A percentile compares a stretch with the other conserved stretches of the same genome.
Evolutionary conservation across 1,140 invertebrate genomes (phyloP).

Genomic region (Zaprionus kolodkinae): DNA sequence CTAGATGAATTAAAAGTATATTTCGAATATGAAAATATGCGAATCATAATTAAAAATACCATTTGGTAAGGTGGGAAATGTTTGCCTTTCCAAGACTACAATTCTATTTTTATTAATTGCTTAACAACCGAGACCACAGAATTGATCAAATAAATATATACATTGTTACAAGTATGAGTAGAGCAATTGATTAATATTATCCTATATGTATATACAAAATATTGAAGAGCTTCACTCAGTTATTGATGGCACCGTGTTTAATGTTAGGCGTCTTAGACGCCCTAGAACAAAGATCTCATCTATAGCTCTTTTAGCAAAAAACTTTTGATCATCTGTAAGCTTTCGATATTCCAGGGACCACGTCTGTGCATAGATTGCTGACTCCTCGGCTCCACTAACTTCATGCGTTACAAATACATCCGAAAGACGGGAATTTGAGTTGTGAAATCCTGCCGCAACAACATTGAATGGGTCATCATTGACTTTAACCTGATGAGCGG

Average conservation of each 20-base stretch:
- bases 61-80: slow-evolving; percentile 23
- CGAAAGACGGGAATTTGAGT: slow-evolving; percentile 18
- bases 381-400: slow-evolving; percentile 51
- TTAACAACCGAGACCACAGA: slow-evolving; percentile 34
- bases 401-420: slow-evolving; percentile 36
- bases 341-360: slow-evolving; percentile 71
- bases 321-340: slow-evolving; percentile 65
- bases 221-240: slow-evolving; percentile 28
- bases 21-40: neutral
- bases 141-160: slow-evolving; percentile 44
- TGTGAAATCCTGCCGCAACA: neutral
- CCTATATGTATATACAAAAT: slow-evolving; percentile 35
- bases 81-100: slow-evolving; percentile 23
- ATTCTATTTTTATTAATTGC: slow-evolving; percentile 28
- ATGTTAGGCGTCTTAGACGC: slow-evolving; percentile 56
- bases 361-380: slow-evolving; percentile 60
- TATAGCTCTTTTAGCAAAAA: slow-evolving; percentile 67
- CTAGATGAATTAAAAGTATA: neutral
- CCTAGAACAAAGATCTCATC: slow-evolving; percentile 71
- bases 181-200: slow-evolving; percentile 1
- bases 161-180: slow-evolving; percentile 37
- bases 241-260: slow-evolving; percentile 59
- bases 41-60: neutral
- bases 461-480: slow-evolving; percentile 14
- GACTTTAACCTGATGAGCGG: slow-evolving; percentile 2